Evolutionary conservation across 2,888 invertebrate species (phyloP), one percentile per base, ranked within the genome.

Genomic region (Drosophila siamana): DNA sequence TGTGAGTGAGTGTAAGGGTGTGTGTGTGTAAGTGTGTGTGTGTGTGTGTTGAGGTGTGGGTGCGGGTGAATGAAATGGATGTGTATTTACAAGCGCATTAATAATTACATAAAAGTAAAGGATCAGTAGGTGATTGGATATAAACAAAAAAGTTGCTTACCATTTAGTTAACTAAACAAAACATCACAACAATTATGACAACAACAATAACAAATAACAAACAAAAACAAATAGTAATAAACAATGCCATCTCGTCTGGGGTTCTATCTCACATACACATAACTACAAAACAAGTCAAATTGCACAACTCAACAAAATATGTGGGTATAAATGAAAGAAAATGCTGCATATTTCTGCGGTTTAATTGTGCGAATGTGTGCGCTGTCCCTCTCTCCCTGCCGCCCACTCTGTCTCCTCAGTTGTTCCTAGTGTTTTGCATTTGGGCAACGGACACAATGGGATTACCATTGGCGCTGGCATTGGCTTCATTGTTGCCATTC

Each of bases 71-170:
- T 74, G 59, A 61, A 67, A 65, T 73, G 43, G 30, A 51, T 86
- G 73, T 79, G 73, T 77, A 77, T 77, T 54, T 86, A 84, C 83
- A 84, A 83, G 84, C 83, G 80, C 76, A 73, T 78, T 68, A 68
- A 77, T 68, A 80, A 80, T 84, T 83, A 86, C 83, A 78, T 83
- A 75, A 71, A n/a, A 55, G 33, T 69, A 64, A 19, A 19, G 70
- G 66, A 75, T 52, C 78, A 61, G 70, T 52, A 80, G 59, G 70
- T 73, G 64, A 33, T 50, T 66, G 4, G 4, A 64, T 77, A 74
- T 57, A 67, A 60, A 72, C 63, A 33, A 57, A 87, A 80, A 78
- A 76, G 33, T 84, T 83, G 88, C 88, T 86, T 87, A 88, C 88
- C 87, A 75, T 82, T 78, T 77, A 64, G 70, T 79, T 83, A 80